Base-by-base conservation (phyloP, 2,888 invertebrate genomes). In the Nebria brevicollis region DNA sequence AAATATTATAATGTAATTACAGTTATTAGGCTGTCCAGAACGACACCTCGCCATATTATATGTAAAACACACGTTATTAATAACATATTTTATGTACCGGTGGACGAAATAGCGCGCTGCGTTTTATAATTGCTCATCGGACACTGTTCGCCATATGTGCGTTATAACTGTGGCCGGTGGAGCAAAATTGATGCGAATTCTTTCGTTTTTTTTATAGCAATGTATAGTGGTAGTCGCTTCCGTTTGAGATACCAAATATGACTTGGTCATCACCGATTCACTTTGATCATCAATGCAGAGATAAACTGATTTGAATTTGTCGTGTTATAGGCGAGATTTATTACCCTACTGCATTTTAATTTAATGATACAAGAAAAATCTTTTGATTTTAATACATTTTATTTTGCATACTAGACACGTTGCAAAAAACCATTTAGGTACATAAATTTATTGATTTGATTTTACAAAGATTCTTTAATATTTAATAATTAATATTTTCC, bases 1-100 rank as follows among this genome's bases (percentile, higher is more conserved):
- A 81, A 81, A 75, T 81, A 76, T 81, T 81, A 75, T 81, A 81
- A 81, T 75, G 72, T 81, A 76, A 81, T 81, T 75, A 81, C 64
- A 42, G 81, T 81, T 81, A 81, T 81, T 81, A 81, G 75, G 72
- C 42, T 81, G 81, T 81, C 81, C 54, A 10, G 65, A 54, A 34
- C 73, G 81, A 81, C 81, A 81, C 81, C 76, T 81, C 64, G 70
- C 11, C 72, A 75, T 81, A 81, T 81, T 81, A 81, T 76, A 81
- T 81, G 81, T 75, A 81, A 81, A 81, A 81, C 76, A 81, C 64
- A 65, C 72, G 75, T 66, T 79, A 79, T 79, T 79, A 79, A 79
- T 79, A 70, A 75, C 43, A 75, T 66, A 65, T 64, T 78, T 66
- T 68, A 77, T 77, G 77, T 42, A 7, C 26, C 25, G 25, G 5